Conservation (phyloP, 2,888 invertebrate species). For the Aspidiotus destructor region DNA sequence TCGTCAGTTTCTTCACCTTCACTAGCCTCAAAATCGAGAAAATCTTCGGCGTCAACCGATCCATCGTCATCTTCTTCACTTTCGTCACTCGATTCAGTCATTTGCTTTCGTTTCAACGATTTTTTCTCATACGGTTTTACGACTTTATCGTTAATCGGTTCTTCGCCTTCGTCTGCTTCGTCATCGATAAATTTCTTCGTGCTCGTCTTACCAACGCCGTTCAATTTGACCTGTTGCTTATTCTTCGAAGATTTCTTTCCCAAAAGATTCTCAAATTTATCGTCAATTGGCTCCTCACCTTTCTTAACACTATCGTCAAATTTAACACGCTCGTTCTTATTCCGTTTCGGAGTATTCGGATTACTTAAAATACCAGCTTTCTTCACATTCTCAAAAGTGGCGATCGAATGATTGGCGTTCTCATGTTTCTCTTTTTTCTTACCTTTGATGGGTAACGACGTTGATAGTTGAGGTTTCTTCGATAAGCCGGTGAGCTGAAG, state of each 20-base stretch:
- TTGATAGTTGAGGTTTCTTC: not conserved
- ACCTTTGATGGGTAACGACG: constrained; percentile 13
- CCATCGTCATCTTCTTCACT: not conserved
- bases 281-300: constrained; percentile 18
- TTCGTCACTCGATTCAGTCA: constrained; percentile 1
- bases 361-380: constrained; percentile 1
- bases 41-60: not conserved
- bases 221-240: not conserved
- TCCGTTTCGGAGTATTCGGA: constrained; percentile 7
- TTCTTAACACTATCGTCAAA: constrained; percentile 11
- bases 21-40: constrained; percentile 1
- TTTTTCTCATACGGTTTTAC: constrained; percentile 17
- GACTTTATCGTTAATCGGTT: constrained; percentile 13
- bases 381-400: not conserved
- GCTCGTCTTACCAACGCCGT: constrained; percentile 8
- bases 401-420: not conserved
- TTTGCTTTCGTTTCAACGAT: constrained; percentile 6
- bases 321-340: not conserved
- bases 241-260: constrained; percentile 12
- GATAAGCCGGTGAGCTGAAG: not conserved
- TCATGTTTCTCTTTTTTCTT: not conserved
- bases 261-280: constrained; percentile 13
- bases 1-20: constrained; percentile 17
- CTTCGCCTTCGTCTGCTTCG: constrained; percentile 26
- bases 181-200: constrained; percentile 12